phyloP scores from a whole-genome alignment of 2,888 invertebrate species.

The Drosophila kanekoi region DNA sequence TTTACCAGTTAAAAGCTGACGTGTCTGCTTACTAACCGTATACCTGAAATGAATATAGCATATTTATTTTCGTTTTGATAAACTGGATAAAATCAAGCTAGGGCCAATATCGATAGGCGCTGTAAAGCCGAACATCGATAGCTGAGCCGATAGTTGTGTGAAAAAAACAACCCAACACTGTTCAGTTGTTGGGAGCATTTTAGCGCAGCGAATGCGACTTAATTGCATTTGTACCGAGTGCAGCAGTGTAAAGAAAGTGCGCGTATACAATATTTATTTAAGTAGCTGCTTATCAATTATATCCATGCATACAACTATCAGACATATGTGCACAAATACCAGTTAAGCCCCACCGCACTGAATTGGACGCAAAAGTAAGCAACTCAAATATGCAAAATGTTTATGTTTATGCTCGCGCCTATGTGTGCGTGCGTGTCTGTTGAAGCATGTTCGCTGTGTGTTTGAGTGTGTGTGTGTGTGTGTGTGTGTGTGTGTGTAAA shows the following conservation, averaged over 20 bases:
- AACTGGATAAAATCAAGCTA: background rate
- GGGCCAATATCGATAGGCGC: slow-evolving; percentile 5
- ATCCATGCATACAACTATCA: slow-evolving; percentile 28
- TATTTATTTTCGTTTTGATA: background rate
- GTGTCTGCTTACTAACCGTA: too few relatives aligned
- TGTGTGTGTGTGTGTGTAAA: slow-evolving; percentile 34
- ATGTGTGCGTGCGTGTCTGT: slow-evolving; percentile 4
- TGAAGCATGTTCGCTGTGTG: background rate
- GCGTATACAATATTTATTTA: slow-evolving; percentile 38
- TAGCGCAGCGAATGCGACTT: slow-evolving; percentile 41
- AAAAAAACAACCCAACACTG: slow-evolving; percentile 35
- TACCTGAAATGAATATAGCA: too few relatives aligned
- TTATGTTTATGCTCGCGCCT: slow-evolving; percentile 48
- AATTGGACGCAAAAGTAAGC: slow-evolving; percentile 52
- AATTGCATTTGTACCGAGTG: slow-evolving; percentile 52
- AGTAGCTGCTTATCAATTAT: slow-evolving; percentile 20
- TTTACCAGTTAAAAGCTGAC: too few relatives aligned
- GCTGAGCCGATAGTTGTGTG: slow-evolving; percentile 13
- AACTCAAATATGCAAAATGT: slow-evolving; percentile 26
- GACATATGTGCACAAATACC: slow-evolving; percentile 41
- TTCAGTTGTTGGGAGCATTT: slow-evolving; percentile 30
- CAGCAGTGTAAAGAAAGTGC: slow-evolving; percentile 54
- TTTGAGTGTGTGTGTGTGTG: background rate
- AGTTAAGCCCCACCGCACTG: slow-evolving; percentile 28
- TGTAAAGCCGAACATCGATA: slow-evolving; percentile 34